Evolutionary conservation across 2,113 vertebrate genomes (phyloP), one percentile per base, ranked within the genome.

Genomic region (Aviceda subcristata): DNA sequence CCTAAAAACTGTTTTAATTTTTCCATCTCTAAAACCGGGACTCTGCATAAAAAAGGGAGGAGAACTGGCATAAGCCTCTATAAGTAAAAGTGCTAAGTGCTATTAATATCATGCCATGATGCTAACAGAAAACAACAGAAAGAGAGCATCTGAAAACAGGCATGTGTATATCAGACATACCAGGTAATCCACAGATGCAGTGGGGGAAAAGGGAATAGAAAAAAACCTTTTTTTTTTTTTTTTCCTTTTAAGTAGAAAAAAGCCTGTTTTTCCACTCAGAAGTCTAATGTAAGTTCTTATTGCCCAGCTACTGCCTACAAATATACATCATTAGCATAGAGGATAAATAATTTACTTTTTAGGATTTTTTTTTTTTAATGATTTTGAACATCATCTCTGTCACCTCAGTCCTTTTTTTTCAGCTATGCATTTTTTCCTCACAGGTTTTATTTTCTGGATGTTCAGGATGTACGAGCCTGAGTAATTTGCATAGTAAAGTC

Each of bases 141-240:
- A 62, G 66, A 7, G 48, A 63, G 67, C 38, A 21, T 24, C 72
- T 41, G 57, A 18, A 24, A 53, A 12, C 41, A 39, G 63, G 50
- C 41, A 1, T 3, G 21, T 29, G 48, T 16, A 34, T 5, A 45
- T 43, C 69, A 27, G 68, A 2, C 15, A 3, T 0, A 10, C 5
- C 22, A 15, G 62, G n/a, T 41, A 6, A 34, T 4, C 12, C 8
- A 18, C 57, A 60, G 41, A 6, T 21, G 29, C 67, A 17, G 23
- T 24, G 15, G 19, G 26, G 50, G 34, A 18, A 24, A 46, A 43
- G 12, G 14, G 41, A 45, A 63, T 2, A 68, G 26, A 10, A 39
- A 48, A 43, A 30, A 27, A 1, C 9, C 24, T 10, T 51, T 15
- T 43, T 43, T 26, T 15, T 50, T 14, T 8, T 26, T 15, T 15